A percentile compares a stretch with the other conserved stretches of the same genome.
Conservation (phyloP, 2,797 vertebrate genomes). For the Aulostomus chinensis region DNA sequence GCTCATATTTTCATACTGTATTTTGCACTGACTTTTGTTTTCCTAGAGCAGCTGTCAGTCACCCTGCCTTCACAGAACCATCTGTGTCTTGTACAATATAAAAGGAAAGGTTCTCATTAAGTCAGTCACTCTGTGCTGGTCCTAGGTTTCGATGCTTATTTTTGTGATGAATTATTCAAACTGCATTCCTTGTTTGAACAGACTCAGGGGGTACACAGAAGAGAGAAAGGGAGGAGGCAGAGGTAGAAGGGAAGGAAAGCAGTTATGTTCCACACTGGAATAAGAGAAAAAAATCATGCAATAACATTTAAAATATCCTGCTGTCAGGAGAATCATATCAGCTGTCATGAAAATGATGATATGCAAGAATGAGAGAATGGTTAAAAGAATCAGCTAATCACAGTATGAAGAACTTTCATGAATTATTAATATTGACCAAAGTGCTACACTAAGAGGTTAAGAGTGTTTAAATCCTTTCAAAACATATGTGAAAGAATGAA, state of each 20-base stretch:
- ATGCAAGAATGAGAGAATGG: not conserved
- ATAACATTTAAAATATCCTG: slow-evolving; percentile 5
- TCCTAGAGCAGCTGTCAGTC: slow-evolving; percentile 23
- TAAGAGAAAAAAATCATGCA: slow-evolving; percentile 4
- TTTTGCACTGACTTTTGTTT: slow-evolving; percentile 9
- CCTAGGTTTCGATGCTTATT: slow-evolving; percentile 36
- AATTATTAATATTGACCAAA: not conserved
- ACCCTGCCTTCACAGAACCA: slow-evolving; percentile 5
- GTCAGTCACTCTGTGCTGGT: slow-evolving; percentile 25
- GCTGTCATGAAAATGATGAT: not conserved
- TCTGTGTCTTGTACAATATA: slow-evolving; percentile 19
- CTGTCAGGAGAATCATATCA: slow-evolving; percentile 13
- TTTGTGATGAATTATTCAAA: slow-evolving; percentile 59
- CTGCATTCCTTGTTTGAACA: slow-evolving; percentile 40
- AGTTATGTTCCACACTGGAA: slow-evolving; percentile 11
- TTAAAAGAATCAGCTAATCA: not conserved
- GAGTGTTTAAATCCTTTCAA: no score
- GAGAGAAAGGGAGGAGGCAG: not conserved
- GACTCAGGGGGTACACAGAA: slow-evolving; percentile 11
- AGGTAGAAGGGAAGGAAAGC: not conserved
- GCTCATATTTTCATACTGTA: slow-evolving; percentile 23
- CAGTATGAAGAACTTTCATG: not conserved
- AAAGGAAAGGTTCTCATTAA: slow-evolving; percentile 41
- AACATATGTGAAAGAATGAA: no score
- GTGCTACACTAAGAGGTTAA: no score